These are phyloP conservation scores for Falco punctatus DNA, from an alignment of 2,113 vertebrate species.

Conservation along the genomic window DNA sequence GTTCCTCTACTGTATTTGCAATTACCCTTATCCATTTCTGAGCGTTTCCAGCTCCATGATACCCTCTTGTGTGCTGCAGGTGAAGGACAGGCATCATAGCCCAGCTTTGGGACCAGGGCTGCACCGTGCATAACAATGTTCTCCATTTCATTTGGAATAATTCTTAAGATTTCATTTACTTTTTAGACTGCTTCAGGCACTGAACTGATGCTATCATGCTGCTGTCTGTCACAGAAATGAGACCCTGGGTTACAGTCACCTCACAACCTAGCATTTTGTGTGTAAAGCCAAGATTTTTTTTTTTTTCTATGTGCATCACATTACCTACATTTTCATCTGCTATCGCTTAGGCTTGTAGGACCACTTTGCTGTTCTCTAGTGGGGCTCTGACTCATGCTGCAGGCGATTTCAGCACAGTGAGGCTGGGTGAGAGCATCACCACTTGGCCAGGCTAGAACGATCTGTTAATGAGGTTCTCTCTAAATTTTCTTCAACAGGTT, in stretches of 20 bases:
- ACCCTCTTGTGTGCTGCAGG: background rate
- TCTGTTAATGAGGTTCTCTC: background rate
- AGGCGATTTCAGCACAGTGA: background rate
- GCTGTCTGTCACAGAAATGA: background rate
- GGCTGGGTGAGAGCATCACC: background rate
- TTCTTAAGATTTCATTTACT: background rate
- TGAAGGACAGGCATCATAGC: background rate
- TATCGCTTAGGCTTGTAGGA: background rate
- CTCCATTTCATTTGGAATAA: background rate
- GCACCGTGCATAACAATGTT: too few species aligned
- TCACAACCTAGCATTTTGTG: background rate
- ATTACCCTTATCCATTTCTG: background rate
- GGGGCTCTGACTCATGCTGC: background rate
- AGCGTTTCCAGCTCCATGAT: background rate
- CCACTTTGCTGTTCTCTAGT: background rate
- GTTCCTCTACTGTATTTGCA: background rate
- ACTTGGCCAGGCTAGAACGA: accelerated
- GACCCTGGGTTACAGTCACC: background rate
- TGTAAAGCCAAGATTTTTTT: background rate
- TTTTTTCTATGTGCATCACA: background rate
- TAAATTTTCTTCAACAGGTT: slow-evolving; percentile 75
- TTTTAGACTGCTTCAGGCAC: background rate
- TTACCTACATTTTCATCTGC: background rate
- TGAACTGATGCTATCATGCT: background rate
- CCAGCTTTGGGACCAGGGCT: background rate